These are phyloP conservation scores for Speoplatyrhinus poulsoni DNA, from an alignment of 2,113 vertebrate genomes.

Conservation along the genomic window DNA sequence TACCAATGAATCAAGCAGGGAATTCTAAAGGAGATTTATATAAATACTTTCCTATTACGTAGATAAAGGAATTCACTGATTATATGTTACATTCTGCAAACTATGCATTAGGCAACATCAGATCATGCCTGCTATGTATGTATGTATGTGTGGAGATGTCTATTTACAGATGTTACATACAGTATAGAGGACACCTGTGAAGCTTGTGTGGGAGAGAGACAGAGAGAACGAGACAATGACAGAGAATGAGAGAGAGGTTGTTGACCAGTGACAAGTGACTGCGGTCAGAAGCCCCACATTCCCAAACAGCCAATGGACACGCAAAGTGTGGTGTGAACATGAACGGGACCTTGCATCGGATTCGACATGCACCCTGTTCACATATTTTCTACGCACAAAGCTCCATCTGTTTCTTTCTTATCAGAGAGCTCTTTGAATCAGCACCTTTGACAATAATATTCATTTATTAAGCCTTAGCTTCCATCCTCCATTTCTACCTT, in stretches of 20 bases:
- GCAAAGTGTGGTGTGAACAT: neutral
- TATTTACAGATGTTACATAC: too few species aligned
- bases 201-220: too few species aligned
- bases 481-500: neutral
- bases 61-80: slow-evolving; percentile 23
- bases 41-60: slow-evolving; percentile 46
- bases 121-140: neutral
- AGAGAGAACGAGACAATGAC: too few species aligned
- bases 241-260: too few species aligned
- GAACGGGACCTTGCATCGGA: neutral
- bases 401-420: neutral
- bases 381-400: neutral
- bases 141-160: neutral
- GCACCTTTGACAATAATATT: neutral
- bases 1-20: slow-evolving; percentile 42
- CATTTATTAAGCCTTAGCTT: neutral
- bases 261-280: too few species aligned
- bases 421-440: neutral
- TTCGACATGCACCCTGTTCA: neutral
- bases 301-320: neutral
- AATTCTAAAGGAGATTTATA: slow-evolving; percentile 30
- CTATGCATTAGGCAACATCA: slow-evolving; percentile 7
- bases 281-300: neutral
- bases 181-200: too few species aligned
- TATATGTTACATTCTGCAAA: slow-evolving; percentile 15